Evolutionary conservation across 2,888 invertebrate species (phyloP), one percentile per base, ranked within the genome.

Genomic region (Drosophila mayaguana): DNA sequence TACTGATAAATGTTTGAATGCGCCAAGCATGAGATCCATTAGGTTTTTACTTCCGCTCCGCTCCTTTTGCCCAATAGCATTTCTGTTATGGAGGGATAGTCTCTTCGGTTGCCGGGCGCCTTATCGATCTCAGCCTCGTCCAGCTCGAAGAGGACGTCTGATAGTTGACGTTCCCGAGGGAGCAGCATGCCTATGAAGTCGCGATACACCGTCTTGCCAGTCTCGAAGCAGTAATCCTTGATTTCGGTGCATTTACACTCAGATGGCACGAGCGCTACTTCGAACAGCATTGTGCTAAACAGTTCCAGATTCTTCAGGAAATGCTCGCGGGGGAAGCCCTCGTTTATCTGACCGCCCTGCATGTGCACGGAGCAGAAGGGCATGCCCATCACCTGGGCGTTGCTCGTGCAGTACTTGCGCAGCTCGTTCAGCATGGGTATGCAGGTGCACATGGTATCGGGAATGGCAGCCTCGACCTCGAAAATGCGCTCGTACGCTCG

Each of bases 341-440:
- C 81, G 18, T 81, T 62, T 0, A 40, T 22, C 50, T 51, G 56
- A 2, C 62, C 25, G 7, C 62, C 46, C 0, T 16, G 1, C 57
- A 28, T 70, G 55, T 69, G 81, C 1, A 78, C 60, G 3, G 70
- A 68, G 12, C 67, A 65, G 55, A 79, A 81, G 53, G 81, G 81
- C 20, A 82, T 18, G 0, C 71, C 79, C 8, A 83, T 7, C 1
- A 76, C 55, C 43, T 68, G 63, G 0, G 60, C 71, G 1, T 9
- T 25, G 3, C 16, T 9, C 46, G 36, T n/a, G 54, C 81, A 81
- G 20, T 66, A 60, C 25, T 53, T 54, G 2, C 76, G 56, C 40
- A 82, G 14, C 11, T 70, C 72, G 50, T 75, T 78, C 46, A 81
- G 12, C 5, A 70, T 56, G 14, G 83, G 69, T 43, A 67, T 20